Evolutionary conservation across 2,113 vertebrate genomes (phyloP), one percentile per base, ranked within the genome.

Genomic region (Carettochelys insculpta): DNA sequence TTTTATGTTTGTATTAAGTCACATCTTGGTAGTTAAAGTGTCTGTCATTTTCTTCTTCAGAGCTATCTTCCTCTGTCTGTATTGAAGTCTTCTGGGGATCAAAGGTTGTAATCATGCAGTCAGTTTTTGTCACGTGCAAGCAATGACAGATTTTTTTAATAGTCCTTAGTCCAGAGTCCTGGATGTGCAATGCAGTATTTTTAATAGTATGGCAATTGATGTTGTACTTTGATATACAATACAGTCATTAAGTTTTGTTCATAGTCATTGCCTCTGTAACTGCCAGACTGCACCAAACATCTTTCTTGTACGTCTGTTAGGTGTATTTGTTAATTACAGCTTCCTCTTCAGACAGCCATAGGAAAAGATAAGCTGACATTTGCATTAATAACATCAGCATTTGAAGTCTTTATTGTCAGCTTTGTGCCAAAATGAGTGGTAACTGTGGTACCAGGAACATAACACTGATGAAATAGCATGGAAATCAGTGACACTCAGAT

Each of bases 81-180:
- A 76, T 52, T 92, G 48, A 48, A 58, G 19, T 2, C 8, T 6
- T 76, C 79, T 20, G 22, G 2, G 34, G 5, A 48, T 75, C 27
- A 80, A 75, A 52, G 50, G 50, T 22, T 53, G 29, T 9, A 82
- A 58, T 27, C 52, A 83, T 1, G 1, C 6, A 50, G 24, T 77
- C 2, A 14, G 68, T 16, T 82, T 86, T 78, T 13, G 6, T 34
- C 56, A 52, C 0, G 1, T 8, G 19, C 29, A 45, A 52, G 53
- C 38, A 53, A 83, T 81, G 29, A 3, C 2, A 16, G 14, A 10
- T 78, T 25, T 50, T 71, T 68, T 25, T 24, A 47, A 27, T 71
- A 34, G 52, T 90, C 75, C 48, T 11, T 88, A 82, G 92, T 96
- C 87, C 95, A 96, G 94, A 97, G 90, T 75, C 41, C 41, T 27